Conservation (phyloP, 2,797 vertebrate species). For the Erethizon dorsatum region DNA sequence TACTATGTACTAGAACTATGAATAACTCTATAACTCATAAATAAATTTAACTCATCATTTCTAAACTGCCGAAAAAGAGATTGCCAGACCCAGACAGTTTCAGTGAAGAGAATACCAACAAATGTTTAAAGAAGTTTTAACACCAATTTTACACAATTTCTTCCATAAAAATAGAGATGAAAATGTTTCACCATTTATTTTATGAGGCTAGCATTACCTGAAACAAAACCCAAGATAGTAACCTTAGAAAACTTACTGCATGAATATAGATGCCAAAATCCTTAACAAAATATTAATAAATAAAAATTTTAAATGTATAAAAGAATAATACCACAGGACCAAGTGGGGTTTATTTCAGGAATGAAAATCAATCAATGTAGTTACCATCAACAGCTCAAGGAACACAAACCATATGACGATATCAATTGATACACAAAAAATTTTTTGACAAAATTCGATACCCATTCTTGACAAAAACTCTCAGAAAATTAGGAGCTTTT, state of each 20-base stretch:
- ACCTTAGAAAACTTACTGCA: not conserved
- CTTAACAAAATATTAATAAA: conserved; percentile 42
- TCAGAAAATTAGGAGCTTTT: not conserved
- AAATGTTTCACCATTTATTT: conserved; percentile 31
- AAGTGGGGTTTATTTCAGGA: not conserved
- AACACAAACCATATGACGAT: not conserved
- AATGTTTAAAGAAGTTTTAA: not conserved
- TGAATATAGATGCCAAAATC: not conserved
- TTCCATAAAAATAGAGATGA: conserved; percentile 35
- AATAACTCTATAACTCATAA: not conserved
- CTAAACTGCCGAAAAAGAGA: not conserved
- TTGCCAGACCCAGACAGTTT: not conserved
- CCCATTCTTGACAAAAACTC: conserved; percentile 3
- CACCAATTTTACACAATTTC: conserved; percentile 8
- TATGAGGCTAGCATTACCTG: conserved; percentile 40
- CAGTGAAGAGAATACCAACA: conserved; percentile 18
- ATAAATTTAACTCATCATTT: conserved; percentile 19
- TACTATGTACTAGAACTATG: not conserved
- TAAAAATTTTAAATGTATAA: conserved; percentile 14
- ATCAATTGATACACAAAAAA: not conserved
- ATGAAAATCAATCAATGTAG: not conserved
- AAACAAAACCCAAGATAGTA: conserved; percentile 40
- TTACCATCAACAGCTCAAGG: not conserved
- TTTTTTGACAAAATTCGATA: conserved; percentile 41
- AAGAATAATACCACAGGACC: conserved; percentile 11